Evolutionary conservation across 2,113 vertebrate species (phyloP).

Genomic region (Hirundichthys speculiger): DNA sequence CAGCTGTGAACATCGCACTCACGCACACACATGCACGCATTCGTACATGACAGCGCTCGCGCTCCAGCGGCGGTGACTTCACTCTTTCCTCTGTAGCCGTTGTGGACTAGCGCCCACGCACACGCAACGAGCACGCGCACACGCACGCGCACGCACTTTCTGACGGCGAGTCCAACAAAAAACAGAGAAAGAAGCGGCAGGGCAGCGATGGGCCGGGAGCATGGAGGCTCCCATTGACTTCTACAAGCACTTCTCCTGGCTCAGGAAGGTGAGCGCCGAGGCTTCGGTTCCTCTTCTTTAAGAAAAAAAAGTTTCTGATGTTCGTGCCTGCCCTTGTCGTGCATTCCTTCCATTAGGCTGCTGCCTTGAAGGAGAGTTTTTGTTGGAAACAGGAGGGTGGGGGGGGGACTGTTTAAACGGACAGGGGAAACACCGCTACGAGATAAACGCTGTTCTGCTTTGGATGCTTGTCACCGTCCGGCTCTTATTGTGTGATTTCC

Average conservation of each 20-base stretch:
- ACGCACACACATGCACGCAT: constrained; percentile 6
- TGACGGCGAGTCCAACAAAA: neutral
- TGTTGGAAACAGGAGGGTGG: neutral
- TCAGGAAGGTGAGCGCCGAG: constrained; percentile 88
- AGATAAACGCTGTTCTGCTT: constrained; percentile 7
- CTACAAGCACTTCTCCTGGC: constrained; percentile 96
- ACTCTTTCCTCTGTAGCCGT: neutral
- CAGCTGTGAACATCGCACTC: constrained; percentile 54
- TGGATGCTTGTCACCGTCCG: constrained; percentile 22
- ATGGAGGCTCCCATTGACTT: constrained; percentile 97
- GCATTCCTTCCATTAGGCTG: neutral
- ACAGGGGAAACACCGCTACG: neutral
- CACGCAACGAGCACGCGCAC: too few relatives aligned
- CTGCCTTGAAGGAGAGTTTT: neutral
- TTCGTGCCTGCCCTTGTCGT: neutral
- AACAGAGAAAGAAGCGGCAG: constrained; percentile 27
- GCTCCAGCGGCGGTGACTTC: constrained; percentile 22
- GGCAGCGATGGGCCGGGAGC: constrained; percentile 90
- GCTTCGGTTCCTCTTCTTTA: neutral
- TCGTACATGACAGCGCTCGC: constrained; percentile 40
- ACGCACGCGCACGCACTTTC: constrained; percentile 5
- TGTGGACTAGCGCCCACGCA: constrained; percentile 1
- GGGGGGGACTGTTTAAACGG: neutral
- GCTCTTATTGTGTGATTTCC: constrained; percentile 40
- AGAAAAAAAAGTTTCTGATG: too few relatives aligned